phyloP scores from a whole-genome alignment of 2,888 invertebrate genomes.

The Drosophila crucigera region DNA sequence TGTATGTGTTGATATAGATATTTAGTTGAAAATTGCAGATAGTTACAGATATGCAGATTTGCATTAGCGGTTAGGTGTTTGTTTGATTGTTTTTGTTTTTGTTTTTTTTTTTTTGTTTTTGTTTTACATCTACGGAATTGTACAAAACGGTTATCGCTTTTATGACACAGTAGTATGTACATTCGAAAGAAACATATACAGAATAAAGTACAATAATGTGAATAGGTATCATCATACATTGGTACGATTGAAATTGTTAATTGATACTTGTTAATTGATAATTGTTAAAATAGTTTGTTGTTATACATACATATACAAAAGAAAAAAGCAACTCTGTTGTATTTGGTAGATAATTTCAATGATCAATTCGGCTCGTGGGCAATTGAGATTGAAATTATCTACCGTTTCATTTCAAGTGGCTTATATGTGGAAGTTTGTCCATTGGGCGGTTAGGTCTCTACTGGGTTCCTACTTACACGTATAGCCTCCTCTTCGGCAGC shows the following conservation, averaged over 20 bases:
- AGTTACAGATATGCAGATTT: conserved; percentile 22
- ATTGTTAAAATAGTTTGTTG: conserved; percentile 11
- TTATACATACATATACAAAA: conserved; percentile 72
- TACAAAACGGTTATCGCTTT: conserved; percentile 26
- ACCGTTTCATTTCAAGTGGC: conserved; percentile 55
- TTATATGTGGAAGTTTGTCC: conserved; percentile 49
- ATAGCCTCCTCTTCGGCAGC: conserved; percentile 97
- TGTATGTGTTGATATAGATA: conserved; percentile 40
- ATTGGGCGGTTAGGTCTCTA: conserved; percentile 50
- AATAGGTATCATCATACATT: conserved; percentile 19
- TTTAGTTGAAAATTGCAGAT: conserved; percentile 20
- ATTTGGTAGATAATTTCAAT: conserved; percentile 75
- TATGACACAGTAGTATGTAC: conserved; percentile 36
- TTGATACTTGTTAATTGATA: neutral
- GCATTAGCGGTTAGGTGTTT: conserved; percentile 32
- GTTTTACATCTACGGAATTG: conserved; percentile 48
- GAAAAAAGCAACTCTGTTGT: conserved; percentile 78
- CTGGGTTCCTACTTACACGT: conserved; percentile 88
- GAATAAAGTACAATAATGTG: conserved; percentile 14
- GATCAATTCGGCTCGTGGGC: conserved; percentile 58
- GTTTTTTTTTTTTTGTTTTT: neutral
- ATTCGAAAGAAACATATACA: conserved; percentile 37
- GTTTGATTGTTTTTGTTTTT: neutral
- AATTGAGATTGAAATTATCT: conserved; percentile 81
- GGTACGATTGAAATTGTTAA: conserved; percentile 33